Percentiles rank a stretch among this genome's conserved stretches.
Evolutionary conservation across 1,140 invertebrate genomes (phyloP).

Genomic region (Pollicipes pollicipes): DNA sequence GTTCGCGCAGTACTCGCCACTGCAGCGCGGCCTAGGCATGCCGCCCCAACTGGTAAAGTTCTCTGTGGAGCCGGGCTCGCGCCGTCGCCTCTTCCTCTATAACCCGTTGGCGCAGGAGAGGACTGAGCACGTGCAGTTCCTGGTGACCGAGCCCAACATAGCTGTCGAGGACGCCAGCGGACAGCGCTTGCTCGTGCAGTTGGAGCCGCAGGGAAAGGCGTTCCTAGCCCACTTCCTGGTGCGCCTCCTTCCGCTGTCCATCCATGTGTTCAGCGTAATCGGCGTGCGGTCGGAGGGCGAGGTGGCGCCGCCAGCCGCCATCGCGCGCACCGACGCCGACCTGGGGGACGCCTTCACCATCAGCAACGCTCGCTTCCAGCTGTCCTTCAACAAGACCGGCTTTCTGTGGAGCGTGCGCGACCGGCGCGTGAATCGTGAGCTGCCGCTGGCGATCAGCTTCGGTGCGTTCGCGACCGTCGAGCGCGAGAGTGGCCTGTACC

Average conservation of each 20-base stretch:
- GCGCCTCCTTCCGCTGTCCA: constrained; percentile 48
- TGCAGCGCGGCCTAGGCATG: constrained; percentile 66
- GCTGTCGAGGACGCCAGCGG: constrained; percentile 46
- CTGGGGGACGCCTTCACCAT: background rate
- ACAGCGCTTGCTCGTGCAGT: constrained; percentile 43
- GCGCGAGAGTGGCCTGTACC: background rate
- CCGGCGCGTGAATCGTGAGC: background rate
- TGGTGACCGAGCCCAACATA: constrained; percentile 47
- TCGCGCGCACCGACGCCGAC: background rate
- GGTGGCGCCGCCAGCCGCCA: constrained; percentile 16
- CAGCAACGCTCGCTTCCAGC: background rate
- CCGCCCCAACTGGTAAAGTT: constrained; percentile 38
- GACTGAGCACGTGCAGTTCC: constrained; percentile 52
- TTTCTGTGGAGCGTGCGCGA: background rate
- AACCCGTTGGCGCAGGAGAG: constrained; percentile 57
- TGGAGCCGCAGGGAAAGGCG: constrained; percentile 56
- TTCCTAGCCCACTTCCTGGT: constrained; percentile 63
- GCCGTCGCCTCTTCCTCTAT: constrained; percentile 42
- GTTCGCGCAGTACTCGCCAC: constrained; percentile 35
- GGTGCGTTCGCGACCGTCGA: background rate
- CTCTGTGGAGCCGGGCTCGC: constrained; percentile 28
- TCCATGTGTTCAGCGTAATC: constrained; percentile 53
- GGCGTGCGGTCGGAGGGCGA: constrained; percentile 31
- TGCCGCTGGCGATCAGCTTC: background rate
- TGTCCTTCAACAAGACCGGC: background rate